Evolutionary conservation across 2,888 invertebrate species (phyloP), one percentile per base, ranked within the genome.

Genomic region (Carabus problematicus): DNA sequence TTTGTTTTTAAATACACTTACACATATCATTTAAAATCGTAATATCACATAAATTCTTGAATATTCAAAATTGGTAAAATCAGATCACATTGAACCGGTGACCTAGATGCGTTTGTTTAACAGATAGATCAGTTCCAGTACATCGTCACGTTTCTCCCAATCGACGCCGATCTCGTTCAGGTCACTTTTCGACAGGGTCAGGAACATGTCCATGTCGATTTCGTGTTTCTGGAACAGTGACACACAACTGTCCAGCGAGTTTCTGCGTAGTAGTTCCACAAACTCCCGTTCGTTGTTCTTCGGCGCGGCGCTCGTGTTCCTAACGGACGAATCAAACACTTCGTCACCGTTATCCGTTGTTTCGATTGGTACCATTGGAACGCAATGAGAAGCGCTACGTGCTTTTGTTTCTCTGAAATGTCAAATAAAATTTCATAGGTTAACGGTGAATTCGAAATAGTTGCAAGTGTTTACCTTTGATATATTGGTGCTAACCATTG

Each of bases 161-260:
- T 68, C 60, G 0, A 68, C 41, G 8, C 59, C 60, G 54, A 52
- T 52, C 54, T 60, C 54, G 4, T 68, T 54, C 11, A 60, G 49
- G 60, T 68, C 60, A 42, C 42, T 52, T 68, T 54, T 60, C 4
- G 60, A 54, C 41, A 68, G 42, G 29, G 59, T 43, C 42, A 60
- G 19, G 60, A 68, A 68, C 14, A 60, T 52, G 8, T 60, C 61
- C 60, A 68, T 52, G 29, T 68, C 67, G 18, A 68, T 68, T 68
- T 68, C 67, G 43, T 68, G 67, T 68, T 68, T 61, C 42, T 60
- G 29, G 54, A 68, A 68, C 16, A 68, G 52, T 8, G 52, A 43
- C 11, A 68, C 42, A 29, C 67, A 68, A 43, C 60, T 68, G 14
- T 68, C 67, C 12, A 68, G 19, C 1, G 60, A 60, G 41, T 68